phyloP scores from a whole-genome alignment of 2,888 invertebrate species.

The Drosophila hawaiiensis region DNA sequence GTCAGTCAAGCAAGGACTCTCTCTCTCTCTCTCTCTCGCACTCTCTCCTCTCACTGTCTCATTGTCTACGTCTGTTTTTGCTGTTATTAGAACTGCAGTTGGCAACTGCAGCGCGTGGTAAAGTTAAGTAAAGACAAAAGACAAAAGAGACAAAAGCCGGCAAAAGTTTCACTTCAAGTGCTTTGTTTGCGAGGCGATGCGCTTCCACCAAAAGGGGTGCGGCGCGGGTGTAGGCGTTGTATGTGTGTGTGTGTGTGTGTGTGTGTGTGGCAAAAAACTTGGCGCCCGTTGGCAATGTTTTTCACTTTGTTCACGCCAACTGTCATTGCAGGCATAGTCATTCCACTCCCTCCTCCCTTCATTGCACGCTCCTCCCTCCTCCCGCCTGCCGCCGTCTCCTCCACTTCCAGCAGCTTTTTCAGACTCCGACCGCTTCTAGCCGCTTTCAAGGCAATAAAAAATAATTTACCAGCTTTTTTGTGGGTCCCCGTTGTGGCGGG shows the following conservation, averaged over 20 bases:
- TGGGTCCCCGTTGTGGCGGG: constrained; percentile 42
- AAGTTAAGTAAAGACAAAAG: constrained; percentile 73
- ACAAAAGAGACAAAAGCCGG: constrained; percentile 69
- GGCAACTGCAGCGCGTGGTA: constrained; percentile 67
- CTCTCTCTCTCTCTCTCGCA: not conserved
- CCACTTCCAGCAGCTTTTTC: not conserved
- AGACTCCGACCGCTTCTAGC: constrained; percentile 1
- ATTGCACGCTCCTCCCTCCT: not conserved
- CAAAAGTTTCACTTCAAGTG: constrained; percentile 74
- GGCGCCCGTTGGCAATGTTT: constrained; percentile 74
- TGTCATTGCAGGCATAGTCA: constrained; percentile 62
- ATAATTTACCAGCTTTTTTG: constrained; percentile 68
- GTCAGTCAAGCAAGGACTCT: not conserved
- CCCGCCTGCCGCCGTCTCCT: not conserved
- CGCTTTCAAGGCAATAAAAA: constrained; percentile 71
- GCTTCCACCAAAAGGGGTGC: not conserved
- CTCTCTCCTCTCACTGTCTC: too few relatives aligned
- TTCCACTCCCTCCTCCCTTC: not conserved
- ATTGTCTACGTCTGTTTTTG: constrained; percentile 8
- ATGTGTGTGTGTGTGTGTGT: constrained; percentile 1
- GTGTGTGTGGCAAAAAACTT: constrained; percentile 48
- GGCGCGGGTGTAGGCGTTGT: not conserved
- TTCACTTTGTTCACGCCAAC: constrained; percentile 78
- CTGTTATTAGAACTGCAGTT: constrained; percentile 69
- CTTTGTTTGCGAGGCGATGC: constrained; percentile 66